Evolutionary conservation across 2,888 invertebrate genomes (phyloP).

Genomic region (Mimumesa dahlbomi): DNA sequence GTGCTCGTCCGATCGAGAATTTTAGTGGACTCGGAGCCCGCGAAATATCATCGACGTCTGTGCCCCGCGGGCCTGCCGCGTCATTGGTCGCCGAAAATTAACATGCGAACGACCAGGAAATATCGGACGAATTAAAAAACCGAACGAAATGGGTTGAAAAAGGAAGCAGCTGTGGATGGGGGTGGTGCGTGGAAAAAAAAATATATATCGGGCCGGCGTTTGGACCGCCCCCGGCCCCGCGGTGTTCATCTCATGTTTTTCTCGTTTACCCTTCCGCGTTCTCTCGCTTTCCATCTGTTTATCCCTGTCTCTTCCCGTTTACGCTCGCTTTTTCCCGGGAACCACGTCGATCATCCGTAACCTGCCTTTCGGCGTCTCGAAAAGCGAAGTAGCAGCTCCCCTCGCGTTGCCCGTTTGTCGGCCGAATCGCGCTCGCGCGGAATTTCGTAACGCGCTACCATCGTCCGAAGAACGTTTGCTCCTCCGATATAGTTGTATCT

Average conservation of each 20-base stretch:
- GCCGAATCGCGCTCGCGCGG: not conserved
- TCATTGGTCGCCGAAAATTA: conserved; percentile 77
- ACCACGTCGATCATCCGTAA: conserved; percentile 30
- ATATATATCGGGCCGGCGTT: conserved; percentile 62
- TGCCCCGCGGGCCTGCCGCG: conserved; percentile 72
- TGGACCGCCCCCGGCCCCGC: conserved; percentile 14
- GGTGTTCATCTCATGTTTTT: conserved; percentile 31
- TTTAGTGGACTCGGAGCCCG: conserved; percentile 56
- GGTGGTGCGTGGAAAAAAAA: conserved; percentile 45
- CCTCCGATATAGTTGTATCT: no score
- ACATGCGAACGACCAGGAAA: conserved; percentile 77
- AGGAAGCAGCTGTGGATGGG: not conserved
- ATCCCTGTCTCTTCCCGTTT: conserved; percentile 1
- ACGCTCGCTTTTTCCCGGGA: conserved; percentile 18
- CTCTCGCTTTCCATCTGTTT: conserved; percentile 8
- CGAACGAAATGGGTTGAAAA: conserved; percentile 56
- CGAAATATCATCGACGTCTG: conserved; percentile 75
- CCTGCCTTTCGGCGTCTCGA: conserved; percentile 7
- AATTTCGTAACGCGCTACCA: no score
- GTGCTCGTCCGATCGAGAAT: conserved; percentile 64
- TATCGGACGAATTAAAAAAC: conserved; percentile 74
- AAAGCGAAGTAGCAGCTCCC: no score
- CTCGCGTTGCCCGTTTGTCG: not conserved
- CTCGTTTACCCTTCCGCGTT: conserved; percentile 4
- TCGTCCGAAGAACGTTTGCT: no score